Base-by-base conservation (phyloP, 2,888 invertebrate genomes). In the Ophioninae sp. region DNA sequence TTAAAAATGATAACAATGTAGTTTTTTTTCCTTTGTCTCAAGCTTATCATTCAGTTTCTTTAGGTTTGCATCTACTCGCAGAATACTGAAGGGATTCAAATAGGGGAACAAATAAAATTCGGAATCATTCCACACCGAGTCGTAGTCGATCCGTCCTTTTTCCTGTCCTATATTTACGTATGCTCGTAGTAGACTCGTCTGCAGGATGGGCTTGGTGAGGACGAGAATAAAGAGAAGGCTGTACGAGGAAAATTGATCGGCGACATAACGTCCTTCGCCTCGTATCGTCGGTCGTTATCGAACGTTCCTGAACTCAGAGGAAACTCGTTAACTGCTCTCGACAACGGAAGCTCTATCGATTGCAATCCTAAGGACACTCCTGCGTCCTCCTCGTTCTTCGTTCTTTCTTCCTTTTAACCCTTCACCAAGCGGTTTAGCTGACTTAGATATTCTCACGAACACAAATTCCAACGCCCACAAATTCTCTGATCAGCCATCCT, bases 201-300 rank as follows among this genome's bases (percentile, higher is more conserved):
- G 37, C 56, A 23, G 37, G 56, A 65, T 37, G 20, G 22, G 64
- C 41, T 44, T 44, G 10, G 44, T 51, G 37, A 63, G 65, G 23
- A 56, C 8, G 44, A 44, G 13, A 44, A 44, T 44, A 44, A 44
- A 13, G 64, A 59, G 23, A 68, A 67, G 67, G 76, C n/a, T 6
- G 37, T 65, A 64, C 37, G 59, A 77, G 64, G 63, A 61, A 22
- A 44, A 83, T 83, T 76, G 79, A 83, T 83, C 76, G 83, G 61
- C 37, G 17, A 69, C 23, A 51, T 22, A 79, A 74, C 61, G 78
- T 79, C 79, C 79, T 79, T 83, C 76, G 79, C 71, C 63, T 64
- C 13, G 13, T 13, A 13, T 44, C 13, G 23, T 44, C 20, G 59
- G 20, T 20, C 23, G 72, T 83, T 64, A 61, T 51, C 56, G 68